These are phyloP conservation scores for Mionectes olivaceus DNA, from an alignment of 2,797 vertebrate genomes.

Conservation along the genomic window DNA sequence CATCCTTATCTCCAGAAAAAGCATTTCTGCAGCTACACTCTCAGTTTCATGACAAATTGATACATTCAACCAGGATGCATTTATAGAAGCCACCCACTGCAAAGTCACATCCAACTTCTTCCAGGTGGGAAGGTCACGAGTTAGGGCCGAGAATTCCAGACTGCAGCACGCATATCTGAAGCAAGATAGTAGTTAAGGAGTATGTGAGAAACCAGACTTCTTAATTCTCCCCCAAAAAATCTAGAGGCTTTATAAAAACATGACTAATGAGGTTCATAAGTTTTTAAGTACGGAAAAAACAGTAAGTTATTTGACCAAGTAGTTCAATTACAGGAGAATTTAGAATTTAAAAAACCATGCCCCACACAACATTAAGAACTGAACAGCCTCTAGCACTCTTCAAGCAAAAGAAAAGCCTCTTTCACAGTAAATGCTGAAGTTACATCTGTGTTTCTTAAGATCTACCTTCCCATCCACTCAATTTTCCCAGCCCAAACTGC, in stretches of 20 bases:
- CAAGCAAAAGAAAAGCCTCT: neutral
- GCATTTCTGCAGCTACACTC: neutral
- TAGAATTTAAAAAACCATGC: neutral
- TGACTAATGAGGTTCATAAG: accelerated
- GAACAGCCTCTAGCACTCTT: neutral
- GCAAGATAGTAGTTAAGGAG: neutral
- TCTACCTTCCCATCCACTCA: neutral
- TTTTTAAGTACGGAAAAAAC: neutral
- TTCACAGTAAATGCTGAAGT: neutral
- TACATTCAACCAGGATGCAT: neutral
- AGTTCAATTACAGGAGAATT: neutral
- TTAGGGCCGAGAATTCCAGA: neutral
- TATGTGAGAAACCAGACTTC: neutral
- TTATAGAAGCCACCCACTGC: neutral
- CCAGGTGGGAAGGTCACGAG: neutral
- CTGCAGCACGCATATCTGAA: neutral
- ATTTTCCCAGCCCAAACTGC: neutral
- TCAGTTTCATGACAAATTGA: neutral
- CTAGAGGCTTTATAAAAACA: neutral
- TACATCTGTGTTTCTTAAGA: neutral
- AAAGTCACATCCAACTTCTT: neutral
- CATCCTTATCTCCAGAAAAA: neutral
- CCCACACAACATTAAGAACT: neutral
- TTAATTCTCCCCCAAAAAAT: neutral
- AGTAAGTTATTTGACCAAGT: neutral